Conservation (phyloP, 1,140 invertebrate genomes). For the Ephestia elutella region DNA sequence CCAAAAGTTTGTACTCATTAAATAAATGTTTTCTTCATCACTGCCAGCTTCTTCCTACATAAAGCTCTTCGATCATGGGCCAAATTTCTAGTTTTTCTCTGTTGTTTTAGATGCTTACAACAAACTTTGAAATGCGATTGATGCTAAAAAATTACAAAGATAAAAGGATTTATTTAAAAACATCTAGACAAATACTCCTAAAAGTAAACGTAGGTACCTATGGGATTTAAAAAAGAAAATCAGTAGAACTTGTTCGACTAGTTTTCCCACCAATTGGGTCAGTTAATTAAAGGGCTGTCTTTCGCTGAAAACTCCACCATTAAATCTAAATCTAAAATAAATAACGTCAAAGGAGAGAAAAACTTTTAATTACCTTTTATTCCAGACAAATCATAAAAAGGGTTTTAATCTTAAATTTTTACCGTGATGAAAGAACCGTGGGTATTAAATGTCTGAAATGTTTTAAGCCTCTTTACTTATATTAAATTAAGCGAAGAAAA, state of each 20-base stretch:
- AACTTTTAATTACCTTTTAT: slow-evolving; percentile 5
- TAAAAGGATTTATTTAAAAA: no score
- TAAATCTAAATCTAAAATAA: background rate
- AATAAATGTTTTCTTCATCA: no score
- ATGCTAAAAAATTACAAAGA: no score
- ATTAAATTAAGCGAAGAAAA: background rate
- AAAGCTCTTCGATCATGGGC: no score
- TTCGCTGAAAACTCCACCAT: background rate
- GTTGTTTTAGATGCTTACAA: no score
- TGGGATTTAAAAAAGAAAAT: no score
- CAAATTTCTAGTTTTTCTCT: no score
- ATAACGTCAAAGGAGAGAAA: slow-evolving; percentile 9
- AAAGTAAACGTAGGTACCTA: no score
- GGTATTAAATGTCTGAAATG: background rate
- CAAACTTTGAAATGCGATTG: no score
- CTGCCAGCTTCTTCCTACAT: no score
- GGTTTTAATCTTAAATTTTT: slow-evolving; percentile 1
- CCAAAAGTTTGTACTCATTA: no score
- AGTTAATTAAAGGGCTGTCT: slow-evolving; percentile 1
- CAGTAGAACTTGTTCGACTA: background rate
- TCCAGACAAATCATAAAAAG: slow-evolving; percentile 1
- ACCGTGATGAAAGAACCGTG: background rate
- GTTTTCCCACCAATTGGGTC: slow-evolving; percentile 1
- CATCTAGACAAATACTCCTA: no score
- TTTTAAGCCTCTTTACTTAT: background rate